Evolutionary conservation across 2,888 invertebrate species (phyloP).

Genomic region (Cryptus armator): DNA sequence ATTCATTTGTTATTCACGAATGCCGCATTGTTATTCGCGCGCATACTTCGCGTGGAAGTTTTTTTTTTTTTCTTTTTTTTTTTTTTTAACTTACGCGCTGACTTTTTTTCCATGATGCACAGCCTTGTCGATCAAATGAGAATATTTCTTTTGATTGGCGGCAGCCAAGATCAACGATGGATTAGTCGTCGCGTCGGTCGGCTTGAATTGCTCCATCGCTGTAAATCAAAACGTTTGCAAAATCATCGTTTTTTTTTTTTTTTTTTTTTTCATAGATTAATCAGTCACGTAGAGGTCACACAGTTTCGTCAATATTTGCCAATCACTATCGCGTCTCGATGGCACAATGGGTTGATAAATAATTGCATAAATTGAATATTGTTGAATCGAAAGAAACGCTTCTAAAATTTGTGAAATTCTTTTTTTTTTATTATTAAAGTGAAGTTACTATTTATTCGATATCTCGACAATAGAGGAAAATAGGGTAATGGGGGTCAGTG

Average conservation of each 20-base stretch:
- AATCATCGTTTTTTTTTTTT: constrained; percentile 3
- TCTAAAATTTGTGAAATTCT: background rate
- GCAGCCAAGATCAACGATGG: constrained; percentile 98
- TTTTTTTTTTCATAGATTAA: constrained; percentile 16
- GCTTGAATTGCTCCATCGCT: constrained; percentile 99
- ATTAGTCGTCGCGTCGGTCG: constrained; percentile 99
- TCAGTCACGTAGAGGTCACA: constrained; percentile 37
- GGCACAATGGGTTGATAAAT: background rate
- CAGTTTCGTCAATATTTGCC: constrained; percentile 35
- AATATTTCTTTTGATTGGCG: constrained; percentile 97
- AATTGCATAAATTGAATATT: background rate
- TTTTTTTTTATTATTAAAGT: too few species aligned
- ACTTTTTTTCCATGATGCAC: constrained; percentile 92
- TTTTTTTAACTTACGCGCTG: constrained; percentile 86
- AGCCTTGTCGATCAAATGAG: constrained; percentile 95
- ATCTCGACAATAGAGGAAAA: too few species aligned
- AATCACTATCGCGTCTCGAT: constrained; percentile 15
- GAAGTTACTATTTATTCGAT: too few species aligned
- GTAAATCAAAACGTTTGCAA: constrained; percentile 72
- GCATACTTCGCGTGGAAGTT: too few species aligned
- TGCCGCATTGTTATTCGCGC: background rate
- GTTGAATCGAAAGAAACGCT: background rate
- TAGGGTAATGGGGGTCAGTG: too few species aligned
- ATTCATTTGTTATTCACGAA: too few species aligned
- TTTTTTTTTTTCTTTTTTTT: too few species aligned